Evolutionary conservation across 2,797 vertebrate species (phyloP), one percentile per base, ranked within the genome.

Genomic region (Ambastaia sidthimunki): DNA sequence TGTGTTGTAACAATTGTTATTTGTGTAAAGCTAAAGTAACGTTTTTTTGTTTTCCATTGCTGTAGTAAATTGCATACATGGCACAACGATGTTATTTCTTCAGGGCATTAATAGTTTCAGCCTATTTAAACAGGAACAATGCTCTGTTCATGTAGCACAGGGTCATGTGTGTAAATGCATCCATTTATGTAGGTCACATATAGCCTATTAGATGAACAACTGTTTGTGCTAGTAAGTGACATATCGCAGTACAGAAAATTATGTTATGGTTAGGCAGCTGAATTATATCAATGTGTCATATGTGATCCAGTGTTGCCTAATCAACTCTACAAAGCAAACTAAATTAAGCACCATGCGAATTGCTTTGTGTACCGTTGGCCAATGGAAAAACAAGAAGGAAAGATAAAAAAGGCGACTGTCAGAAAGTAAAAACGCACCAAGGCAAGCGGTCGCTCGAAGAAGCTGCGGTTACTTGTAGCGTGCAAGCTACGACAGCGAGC

Each of bases 51-150:
- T 54, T 54, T 54, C 18, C 41, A 44, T n/a, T 54, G 18, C 18
- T n/a, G 18, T 18, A 62, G 13, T 23, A 13, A 28, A 62, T 2
- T 18, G 25, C 25, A 18, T 15, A 18, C 59, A 62, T 62, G 59
- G 59, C 25, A 13, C 44, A 57, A 76, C 65, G 60, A 63, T 16
- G 7, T 63, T 23, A 50, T 60, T 50, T 60, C n/a, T 50, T 21
- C 1, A 59, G 59, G 5, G 23, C 28, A 23, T 31, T 68, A 41
- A 63, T 57, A 18, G 67, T 60, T 62, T 52, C 12, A 48, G 15
- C 55, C 48, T 81, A 50, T 67, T 74, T 77, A 67, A 77, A 47
- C 31, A 67, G 65, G 18, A 78, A 72, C 69, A 71, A 77, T 44
- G 74, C 19, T 21, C 70, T 25, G 57, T 71, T 63, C 67, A 78